phyloP scores from a whole-genome alignment of 2,113 vertebrate species.

The Seriola rivoliana region DNA sequence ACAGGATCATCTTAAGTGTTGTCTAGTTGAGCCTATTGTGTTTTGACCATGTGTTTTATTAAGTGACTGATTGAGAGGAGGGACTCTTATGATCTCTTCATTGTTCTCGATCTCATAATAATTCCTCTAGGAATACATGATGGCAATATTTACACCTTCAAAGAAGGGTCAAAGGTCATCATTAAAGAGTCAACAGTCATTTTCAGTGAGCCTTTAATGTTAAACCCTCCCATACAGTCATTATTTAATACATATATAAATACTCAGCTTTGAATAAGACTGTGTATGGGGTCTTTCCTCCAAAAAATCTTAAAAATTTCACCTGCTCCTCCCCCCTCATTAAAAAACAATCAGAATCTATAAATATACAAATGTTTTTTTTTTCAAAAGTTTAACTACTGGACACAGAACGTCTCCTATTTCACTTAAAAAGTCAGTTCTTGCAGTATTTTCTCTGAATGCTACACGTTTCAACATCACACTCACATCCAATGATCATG shows the following conservation, averaged over 20 bases:
- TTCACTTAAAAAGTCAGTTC: background rate
- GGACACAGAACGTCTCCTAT: background rate
- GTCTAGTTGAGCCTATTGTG: accelerated
- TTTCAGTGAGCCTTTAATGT: background rate
- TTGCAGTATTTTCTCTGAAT: background rate
- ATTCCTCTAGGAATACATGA: background rate
- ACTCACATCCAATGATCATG: background rate
- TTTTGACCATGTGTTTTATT: background rate
- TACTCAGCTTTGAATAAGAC: background rate
- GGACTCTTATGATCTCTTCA: no score
- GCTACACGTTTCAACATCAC: background rate
- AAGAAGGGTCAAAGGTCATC: constrained; percentile 29
- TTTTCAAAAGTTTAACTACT: background rate
- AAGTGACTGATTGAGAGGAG: background rate
- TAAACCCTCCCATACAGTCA: background rate
- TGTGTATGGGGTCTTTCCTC: background rate
- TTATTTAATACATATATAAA: background rate
- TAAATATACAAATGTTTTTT: background rate
- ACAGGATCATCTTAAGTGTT: background rate
- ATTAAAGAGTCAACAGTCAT: background rate
- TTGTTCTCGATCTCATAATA: background rate
- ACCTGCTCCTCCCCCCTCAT: background rate
- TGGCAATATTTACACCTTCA: background rate
- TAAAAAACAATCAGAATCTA: background rate
- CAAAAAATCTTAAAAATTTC: background rate